These are phyloP conservation scores for Piscicola geometra DNA, from an alignment of 2,888 invertebrate species.

Conservation along the genomic window DNA sequence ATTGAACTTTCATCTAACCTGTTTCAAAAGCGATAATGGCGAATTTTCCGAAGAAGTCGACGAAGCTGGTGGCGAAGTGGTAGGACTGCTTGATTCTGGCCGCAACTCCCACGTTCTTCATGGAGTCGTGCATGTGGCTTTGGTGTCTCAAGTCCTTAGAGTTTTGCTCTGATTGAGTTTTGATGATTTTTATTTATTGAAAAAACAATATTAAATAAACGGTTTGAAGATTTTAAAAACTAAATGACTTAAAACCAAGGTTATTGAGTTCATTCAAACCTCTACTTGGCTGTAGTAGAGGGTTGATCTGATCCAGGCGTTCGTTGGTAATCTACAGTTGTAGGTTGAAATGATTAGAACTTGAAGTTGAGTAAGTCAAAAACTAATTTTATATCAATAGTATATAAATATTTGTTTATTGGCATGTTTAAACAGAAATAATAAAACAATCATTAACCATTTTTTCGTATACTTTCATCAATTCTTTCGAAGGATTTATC, in stretches of 20 bases:
- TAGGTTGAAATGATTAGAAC: not conserved
- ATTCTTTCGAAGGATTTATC: not conserved
- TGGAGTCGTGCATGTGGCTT: not conserved
- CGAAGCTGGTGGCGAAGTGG: slow-evolving; percentile 22
- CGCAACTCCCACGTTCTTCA: slow-evolving; percentile 1
- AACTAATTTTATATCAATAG: no score
- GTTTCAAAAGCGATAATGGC: slow-evolving; percentile 61
- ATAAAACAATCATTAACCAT: slow-evolving; percentile 22
- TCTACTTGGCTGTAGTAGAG: slow-evolving; percentile 7
- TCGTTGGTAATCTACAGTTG: slow-evolving; percentile 6
- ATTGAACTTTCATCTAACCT: slow-evolving; percentile 57
- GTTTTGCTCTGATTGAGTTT: not conserved
- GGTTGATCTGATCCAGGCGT: slow-evolving; percentile 25
- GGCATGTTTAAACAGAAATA: not conserved
- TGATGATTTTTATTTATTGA: no score
- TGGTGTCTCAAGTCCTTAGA: not conserved
- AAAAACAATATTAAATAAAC: no score
- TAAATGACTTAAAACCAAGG: no score
- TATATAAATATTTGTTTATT: no score
- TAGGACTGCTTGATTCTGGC: slow-evolving; percentile 29
- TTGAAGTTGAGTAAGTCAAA: not conserved
- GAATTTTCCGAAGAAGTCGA: slow-evolving; percentile 64
- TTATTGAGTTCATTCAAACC: no score
- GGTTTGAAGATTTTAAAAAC: no score
- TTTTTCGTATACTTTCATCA: slow-evolving; percentile 29